Evolutionary conservation across 2,113 vertebrate genomes (phyloP).

Genomic region (Thunnus thynnus): DNA sequence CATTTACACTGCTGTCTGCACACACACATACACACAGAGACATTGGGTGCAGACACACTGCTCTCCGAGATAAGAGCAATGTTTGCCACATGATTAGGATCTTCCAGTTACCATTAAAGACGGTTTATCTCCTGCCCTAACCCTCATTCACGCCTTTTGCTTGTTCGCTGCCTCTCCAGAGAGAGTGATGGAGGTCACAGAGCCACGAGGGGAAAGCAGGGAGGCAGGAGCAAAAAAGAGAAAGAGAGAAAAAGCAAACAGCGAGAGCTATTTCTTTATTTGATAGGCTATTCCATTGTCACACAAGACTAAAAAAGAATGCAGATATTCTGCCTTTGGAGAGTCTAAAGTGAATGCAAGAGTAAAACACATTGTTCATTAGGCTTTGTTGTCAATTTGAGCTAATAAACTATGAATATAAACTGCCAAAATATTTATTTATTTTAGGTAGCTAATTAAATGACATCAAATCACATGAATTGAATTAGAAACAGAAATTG

Average conservation of each 20-base stretch:
- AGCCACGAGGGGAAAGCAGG: slow-evolving; percentile 31
- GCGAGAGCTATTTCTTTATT: slow-evolving; percentile 33
- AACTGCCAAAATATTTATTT: too few relatives aligned
- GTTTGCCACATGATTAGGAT: slow-evolving; percentile 76
- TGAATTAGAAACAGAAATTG: too few relatives aligned
- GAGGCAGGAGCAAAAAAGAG: slow-evolving; percentile 1
- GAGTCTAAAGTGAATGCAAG: too few relatives aligned
- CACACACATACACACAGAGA: background rate
- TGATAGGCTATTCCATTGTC: background rate
- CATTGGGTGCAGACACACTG: slow-evolving; percentile 33
- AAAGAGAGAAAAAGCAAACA: slow-evolving; percentile 15
- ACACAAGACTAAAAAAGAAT: background rate
- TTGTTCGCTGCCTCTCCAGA: slow-evolving; percentile 49
- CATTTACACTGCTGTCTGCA: slow-evolving; percentile 51
- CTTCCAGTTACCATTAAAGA: slow-evolving; percentile 80
- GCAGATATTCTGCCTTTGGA: too few relatives aligned
- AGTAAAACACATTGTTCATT: too few relatives aligned
- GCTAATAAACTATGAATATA: too few relatives aligned
- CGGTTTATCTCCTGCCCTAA: slow-evolving; percentile 68
- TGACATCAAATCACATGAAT: too few relatives aligned
- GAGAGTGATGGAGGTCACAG: slow-evolving; percentile 71
- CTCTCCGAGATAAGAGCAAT: slow-evolving; percentile 74
- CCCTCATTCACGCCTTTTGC: slow-evolving; percentile 53
- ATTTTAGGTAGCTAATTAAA: too few relatives aligned
- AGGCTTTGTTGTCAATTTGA: too few relatives aligned